Evolutionary conservation across 2,797 vertebrate genomes (phyloP), one percentile per base, ranked within the genome.

Genomic region (Helarctos malayanus): DNA sequence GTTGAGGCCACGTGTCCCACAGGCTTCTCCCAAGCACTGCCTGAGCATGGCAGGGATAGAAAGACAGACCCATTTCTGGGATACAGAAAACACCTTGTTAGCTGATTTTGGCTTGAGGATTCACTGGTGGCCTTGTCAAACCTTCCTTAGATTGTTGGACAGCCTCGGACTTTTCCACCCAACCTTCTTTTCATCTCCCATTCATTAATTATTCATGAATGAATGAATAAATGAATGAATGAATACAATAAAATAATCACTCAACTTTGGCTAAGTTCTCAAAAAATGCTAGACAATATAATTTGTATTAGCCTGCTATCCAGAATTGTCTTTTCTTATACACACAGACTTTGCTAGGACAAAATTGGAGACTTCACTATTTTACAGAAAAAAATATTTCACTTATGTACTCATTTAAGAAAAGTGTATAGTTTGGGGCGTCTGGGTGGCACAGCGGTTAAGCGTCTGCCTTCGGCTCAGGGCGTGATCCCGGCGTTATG

Each of bases 351-450:
- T 75, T 90, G 6, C 32, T 35, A 41, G 54, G 79, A 61, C 16
- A 15, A 92, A 80, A 59, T 21, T 85, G 32, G 80, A n/a, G 35
- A 61, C 1, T 7, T 59, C 13, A 7, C 21, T 80, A 56, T 25
- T 65, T 95, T 57, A 89, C 14, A 89, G 12, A 78, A 94, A 32
- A 47, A 57, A 83, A 3, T 56, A 89, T 68, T 85, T 95, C 15
- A 79, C 71, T 69, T 78, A 47, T 41, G 32, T 63, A 91, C 32
- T 71, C 15, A 49, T 65, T 68, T 73, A 69, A 35, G 65, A 49
- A 5, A 91, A 80, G 65, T 80, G 54, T 35, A 15, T 38, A 41
- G 41, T 41, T 41, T 41, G 35, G 35, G 35, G 35, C 35, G 35
- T 3, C 35, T 38, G 35, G 35, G 35, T 38, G 35, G 35, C 35